Base-by-base conservation (phyloP, 2,888 invertebrate species). In the Uloborus plumipes region DNA sequence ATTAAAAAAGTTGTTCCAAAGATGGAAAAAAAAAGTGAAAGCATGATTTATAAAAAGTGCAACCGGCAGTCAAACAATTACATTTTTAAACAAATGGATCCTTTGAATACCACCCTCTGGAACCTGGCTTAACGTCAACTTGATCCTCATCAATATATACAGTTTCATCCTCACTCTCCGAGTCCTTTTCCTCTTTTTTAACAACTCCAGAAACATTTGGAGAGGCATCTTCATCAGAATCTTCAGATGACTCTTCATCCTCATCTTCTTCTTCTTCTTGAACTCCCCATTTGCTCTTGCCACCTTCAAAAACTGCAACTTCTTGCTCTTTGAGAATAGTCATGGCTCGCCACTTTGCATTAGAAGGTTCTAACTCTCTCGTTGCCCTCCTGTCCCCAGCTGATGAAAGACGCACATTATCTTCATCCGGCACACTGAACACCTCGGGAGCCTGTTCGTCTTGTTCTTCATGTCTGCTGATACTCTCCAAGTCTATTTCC, bases 271-370 rank as follows among this genome's bases (percentile, higher is more conserved):
- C 62, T 11, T 67, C 65, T 18, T 49, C 53, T 18, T 73, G 58
- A n/a, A 64, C n/a, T 16, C n/a, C 64, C 84, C 80, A 81, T 26
- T 72, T 72, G 47, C 73, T 81, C 11, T 50, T 26, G 22, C 84
- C 84, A 47, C 84, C 84, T 64, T 84, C 84, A 59, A 75, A 79
- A 15, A 84, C 31, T 16, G 76, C 47, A 9, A 61, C n/a, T 51
- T 79, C 65, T 15, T 16, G 16, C 7, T 84, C 47, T 53, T 72
- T 67, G 9, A 77, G 16, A 22, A 77, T 64, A 47, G 39, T 31
- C 22, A 61, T 11, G 16, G 75, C 76, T 7, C 20, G 14, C n/a
- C 59, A 47, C 50, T 47, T 59, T 20, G 71, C 71, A 51, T 53
- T 65, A 3, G 66, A 71, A 20, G 18, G 18, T 2, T 4, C 47